Evolutionary conservation across 2,888 invertebrate genomes (phyloP).

Genomic region (Clostera curtula): DNA sequence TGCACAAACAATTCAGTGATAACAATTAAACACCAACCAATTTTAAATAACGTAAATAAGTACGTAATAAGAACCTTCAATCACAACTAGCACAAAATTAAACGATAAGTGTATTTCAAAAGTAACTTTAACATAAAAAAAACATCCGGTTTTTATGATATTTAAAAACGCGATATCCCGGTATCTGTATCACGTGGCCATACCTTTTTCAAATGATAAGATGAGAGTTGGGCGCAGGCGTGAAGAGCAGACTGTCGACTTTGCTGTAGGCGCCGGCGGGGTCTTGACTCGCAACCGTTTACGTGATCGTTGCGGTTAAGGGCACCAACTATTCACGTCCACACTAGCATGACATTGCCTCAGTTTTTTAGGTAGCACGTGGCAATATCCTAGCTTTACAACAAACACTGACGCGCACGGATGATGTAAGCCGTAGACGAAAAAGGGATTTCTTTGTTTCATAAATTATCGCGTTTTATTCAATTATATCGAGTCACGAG

Average conservation of each 20-base stretch:
- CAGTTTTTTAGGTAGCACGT: slow-evolving; percentile 37
- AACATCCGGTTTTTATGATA: slow-evolving; percentile 33
- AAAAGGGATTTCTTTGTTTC: slow-evolving; percentile 34
- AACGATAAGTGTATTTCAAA: too few relatives aligned
- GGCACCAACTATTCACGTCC: slow-evolving; percentile 39
- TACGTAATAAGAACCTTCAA: too few relatives aligned
- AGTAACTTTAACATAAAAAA: too few relatives aligned
- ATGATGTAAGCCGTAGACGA: too few relatives aligned
- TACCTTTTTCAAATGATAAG: slow-evolving; percentile 46
- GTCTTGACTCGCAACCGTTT: slow-evolving; percentile 27
- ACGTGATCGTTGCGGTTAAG: slow-evolving; percentile 45
- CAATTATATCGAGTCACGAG: slow-evolving; percentile 31
- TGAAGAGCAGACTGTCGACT: slow-evolving; percentile 37
- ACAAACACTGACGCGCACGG: too few relatives aligned
- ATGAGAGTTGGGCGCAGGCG: slow-evolving; percentile 34
- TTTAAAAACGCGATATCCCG: slow-evolving; percentile 23
- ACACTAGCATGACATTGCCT: slow-evolving; percentile 34
- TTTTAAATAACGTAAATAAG: too few relatives aligned
- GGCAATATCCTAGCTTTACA: too few relatives aligned
- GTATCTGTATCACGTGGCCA: slow-evolving; percentile 45
- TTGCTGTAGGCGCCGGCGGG: slow-evolving; percentile 25
- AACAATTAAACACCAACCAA: too few relatives aligned
- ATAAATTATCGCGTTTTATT: slow-evolving; percentile 31
- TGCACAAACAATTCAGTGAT: too few relatives aligned
- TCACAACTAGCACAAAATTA: too few relatives aligned